Conservation (phyloP, 35 echinoderm and acorn worm species). For the Strongylocentrotus purpuratus region DNA sequence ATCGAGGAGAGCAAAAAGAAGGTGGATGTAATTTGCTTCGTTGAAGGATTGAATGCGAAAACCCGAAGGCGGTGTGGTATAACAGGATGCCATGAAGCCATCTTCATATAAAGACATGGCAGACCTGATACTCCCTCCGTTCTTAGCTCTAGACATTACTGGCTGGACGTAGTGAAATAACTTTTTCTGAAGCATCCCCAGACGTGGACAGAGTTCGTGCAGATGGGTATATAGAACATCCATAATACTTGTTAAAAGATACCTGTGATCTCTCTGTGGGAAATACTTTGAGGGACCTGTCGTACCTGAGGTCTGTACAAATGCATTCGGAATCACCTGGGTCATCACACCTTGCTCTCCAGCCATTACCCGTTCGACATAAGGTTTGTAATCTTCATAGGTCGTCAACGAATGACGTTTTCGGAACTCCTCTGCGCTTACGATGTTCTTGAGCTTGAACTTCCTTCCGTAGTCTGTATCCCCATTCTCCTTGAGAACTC, state of each 20-base stretch:
- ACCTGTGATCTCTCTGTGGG: slow-evolving; percentile 27
- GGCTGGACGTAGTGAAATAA: slow-evolving; percentile 9
- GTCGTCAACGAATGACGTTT: slow-evolving; percentile 66
- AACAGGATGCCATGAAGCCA: not conserved
- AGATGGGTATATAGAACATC: not conserved
- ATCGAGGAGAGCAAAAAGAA: slow-evolving; percentile 65
- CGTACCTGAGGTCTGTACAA: slow-evolving; percentile 76
- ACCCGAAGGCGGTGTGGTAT: slow-evolving; percentile 38
- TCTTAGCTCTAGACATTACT: slow-evolving; percentile 13
- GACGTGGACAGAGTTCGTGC: not conserved
- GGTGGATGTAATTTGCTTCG: slow-evolving; percentile 45
- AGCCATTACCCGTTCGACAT: slow-evolving; percentile 56
- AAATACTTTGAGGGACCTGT: slow-evolving; percentile 69
- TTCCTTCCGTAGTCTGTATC: slow-evolving; percentile 66
- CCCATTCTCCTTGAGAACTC: slow-evolving; percentile 35
- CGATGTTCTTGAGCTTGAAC: no score
- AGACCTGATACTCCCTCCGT: slow-evolving; percentile 21
- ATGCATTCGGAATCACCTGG: slow-evolving; percentile 22
- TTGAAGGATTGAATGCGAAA: slow-evolving; percentile 37
- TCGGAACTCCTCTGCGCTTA: slow-evolving; percentile 63
- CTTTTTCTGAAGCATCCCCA: slow-evolving; percentile 15
- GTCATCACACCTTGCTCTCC: slow-evolving; percentile 75
- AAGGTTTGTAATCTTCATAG: slow-evolving; percentile 76
- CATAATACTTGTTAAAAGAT: no score
- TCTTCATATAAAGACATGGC: not conserved